phyloP scores from a whole-genome alignment of 2,113 vertebrate species.

The Pachypanchax playfairii region DNA sequence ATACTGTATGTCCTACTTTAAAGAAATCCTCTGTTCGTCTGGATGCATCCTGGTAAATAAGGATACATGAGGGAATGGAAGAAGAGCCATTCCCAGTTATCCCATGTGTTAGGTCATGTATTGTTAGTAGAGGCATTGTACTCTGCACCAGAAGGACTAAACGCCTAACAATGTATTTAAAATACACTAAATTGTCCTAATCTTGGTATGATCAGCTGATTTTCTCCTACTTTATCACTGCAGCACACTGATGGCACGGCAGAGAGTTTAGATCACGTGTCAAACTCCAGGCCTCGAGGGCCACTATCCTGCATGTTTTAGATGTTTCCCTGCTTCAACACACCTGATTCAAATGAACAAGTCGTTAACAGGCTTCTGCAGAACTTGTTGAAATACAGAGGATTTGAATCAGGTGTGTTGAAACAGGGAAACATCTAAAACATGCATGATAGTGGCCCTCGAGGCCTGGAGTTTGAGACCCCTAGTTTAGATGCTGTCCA shows the following conservation, averaged over 20 bases:
- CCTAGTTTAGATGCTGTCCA: constrained; percentile 25
- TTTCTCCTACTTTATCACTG: background rate
- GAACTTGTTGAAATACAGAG: no score
- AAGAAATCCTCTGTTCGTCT: constrained; percentile 21
- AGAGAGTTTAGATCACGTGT: no score
- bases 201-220: background rate
- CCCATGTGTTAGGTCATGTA: constrained; percentile 28
- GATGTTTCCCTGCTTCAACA: no score
- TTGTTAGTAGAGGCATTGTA: constrained; percentile 40
- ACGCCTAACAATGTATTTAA: background rate
- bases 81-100: constrained; percentile 31
- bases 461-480: no score
- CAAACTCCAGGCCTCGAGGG: no score
- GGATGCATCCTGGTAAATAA: constrained; percentile 19
- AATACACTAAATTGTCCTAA: background rate
- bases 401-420: no score
- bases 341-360: no score
- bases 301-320: no score
- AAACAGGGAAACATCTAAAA: no score
- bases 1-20: constrained; percentile 32
- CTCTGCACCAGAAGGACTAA: background rate
- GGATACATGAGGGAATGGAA: constrained; percentile 40
- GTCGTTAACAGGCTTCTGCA: no score
- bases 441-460: no score
- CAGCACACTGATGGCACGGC: background rate